Evolutionary conservation across 2,888 invertebrate genomes (phyloP).

Genomic region (Oligia fasciuncula): DNA sequence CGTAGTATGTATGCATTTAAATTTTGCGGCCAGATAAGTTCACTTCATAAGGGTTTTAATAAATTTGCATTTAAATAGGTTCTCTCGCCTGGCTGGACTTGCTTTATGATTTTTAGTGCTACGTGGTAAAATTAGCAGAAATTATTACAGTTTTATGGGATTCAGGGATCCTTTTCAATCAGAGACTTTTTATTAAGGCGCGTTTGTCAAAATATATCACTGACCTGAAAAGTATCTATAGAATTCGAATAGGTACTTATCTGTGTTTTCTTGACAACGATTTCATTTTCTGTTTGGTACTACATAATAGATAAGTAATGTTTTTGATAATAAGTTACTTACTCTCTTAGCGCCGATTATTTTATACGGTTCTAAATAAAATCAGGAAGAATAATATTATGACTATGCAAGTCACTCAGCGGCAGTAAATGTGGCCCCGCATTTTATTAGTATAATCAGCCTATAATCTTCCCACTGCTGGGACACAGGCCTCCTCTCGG

Average conservation of each 20-base stretch:
- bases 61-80: conserved; percentile 30
- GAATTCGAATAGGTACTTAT: neutral
- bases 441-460: neutral
- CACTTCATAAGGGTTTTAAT: conserved; percentile 1
- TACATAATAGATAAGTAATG: no score
- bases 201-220: neutral
- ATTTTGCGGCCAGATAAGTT: conserved; percentile 7
- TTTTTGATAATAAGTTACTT: no score
- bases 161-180: neutral
- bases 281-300: neutral
- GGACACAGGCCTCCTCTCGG: neutral
- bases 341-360: neutral
- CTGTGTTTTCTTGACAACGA: neutral
- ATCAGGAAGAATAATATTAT: neutral
- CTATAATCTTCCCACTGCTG: neutral
- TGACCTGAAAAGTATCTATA: neutral
- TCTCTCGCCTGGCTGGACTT: conserved; percentile 24
- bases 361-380: neutral
- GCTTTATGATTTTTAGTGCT: conserved; percentile 3
- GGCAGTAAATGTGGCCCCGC: neutral
- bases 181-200: neutral
- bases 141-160: neutral
- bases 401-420: neutral
- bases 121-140: neutral
- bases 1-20: conserved; percentile 11